Base-by-base conservation (phyloP, 2,797 vertebrate species). In the Nannoperca obscura region DNA sequence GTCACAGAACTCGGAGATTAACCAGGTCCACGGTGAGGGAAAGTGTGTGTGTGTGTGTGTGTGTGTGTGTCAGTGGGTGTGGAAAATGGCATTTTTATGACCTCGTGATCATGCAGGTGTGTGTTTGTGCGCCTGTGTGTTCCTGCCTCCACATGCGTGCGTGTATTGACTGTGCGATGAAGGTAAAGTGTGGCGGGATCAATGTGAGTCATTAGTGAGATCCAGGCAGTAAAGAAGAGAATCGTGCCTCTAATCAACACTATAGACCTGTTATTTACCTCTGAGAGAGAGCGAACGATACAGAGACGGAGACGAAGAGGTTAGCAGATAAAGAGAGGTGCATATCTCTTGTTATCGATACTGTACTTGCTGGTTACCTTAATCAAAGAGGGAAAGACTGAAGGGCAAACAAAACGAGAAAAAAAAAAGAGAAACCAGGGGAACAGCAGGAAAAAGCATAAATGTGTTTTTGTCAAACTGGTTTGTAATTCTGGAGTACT, bases 1-100 rank as follows among this genome's bases (percentile, higher is more conserved):
- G 85, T 99, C 97, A 3, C 97, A 98, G 91, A 99, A 99, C 95
- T 99, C 98, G 0, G 97, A 99, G 95, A 99, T 99, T 94, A 99
- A 99, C 95, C 98, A 99, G 96, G 97, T 99, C 76, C 98, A 99
- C 57, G 98, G 98, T 99, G 88, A 97, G 97, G 95, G 95, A 95
- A 20, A 1, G 49, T 59, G 76, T 59, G 81, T 96, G 96, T 59
- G 76, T 59, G 49, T 59, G 76, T 59, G 49, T 59, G 76, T 59
- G 36, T 63, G 68, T 78, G 46, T 58, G 47, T 19, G 50, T 60
- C 3, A 7, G 64, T 22, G 52, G 9, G 70, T 49, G 20, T 55
- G 69, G 32, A 50, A 34, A 20, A 76, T 49, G 61, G 32, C 15
- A 24, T 68, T 71, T 59, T 75, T 66, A 36, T 47, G 64, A 70